Base-by-base conservation (phyloP, 2,113 vertebrate genomes). In the Grammomys dolichurus region DNA sequence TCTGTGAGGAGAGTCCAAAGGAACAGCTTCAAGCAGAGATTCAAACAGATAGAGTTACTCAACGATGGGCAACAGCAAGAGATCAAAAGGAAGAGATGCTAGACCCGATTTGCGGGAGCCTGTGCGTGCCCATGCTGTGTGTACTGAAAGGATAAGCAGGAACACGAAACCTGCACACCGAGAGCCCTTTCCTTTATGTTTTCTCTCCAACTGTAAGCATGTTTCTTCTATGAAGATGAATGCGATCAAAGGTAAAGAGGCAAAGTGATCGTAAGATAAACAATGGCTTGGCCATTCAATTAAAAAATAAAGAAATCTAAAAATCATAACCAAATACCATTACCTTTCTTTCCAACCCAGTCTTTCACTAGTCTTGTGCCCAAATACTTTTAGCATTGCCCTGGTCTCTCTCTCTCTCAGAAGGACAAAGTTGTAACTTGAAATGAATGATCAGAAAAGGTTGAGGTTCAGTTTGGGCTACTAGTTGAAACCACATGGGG, bases 21-120 rank as follows among this genome's bases (percentile, higher is more conserved):
- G 40, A 43, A 28, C 58, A 60, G 96, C 73, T 95, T 95, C 77
- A 82, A 87, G n/a, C 75, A 69, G 73, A 78, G 90, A 94, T 36
- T 88, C 86, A 94, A 63, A 93, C 13, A 93, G 84, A 91, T 1
- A 76, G 43, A 84, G 73, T 82, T 77, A 89, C 8, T 36, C 22
- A 94, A 76, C 22, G 65, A 7, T 14, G 14, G 36, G 67, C n/a
- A 43, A 78, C 28, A 75, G 33, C 58, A 31, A 75, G 16, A 89
- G 40, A 56, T 33, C 63, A 87, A 90, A 96, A 89, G 88, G 78
- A 86, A 92, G 81, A 87, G 60, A 87, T 3, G 28, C 1, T 17
- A 19, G 24, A 24, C 40, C 54, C 51, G 46, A 22, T 40, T 36
- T 48, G 46, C 43, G 48, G 40, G 43, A 36, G n/a, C 31, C 3